Percentiles rank a stretch among this genome's conserved stretches.
Evolutionary conservation across 2,113 vertebrate genomes (phyloP).

Genomic region (Turdus rufiventris): DNA sequence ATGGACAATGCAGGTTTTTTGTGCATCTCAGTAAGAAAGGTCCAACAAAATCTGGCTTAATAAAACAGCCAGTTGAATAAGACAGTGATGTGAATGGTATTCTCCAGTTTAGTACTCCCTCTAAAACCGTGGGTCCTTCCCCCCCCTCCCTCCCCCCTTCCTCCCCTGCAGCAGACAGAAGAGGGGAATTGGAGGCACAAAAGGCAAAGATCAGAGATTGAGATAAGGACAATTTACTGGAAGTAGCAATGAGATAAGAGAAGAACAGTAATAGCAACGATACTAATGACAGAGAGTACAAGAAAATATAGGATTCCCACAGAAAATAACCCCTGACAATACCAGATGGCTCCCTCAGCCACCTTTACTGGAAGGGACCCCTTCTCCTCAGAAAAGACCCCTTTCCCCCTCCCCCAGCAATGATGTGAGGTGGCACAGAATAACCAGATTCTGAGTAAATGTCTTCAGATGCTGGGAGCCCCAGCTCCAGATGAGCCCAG

Average conservation of each 20-base stretch:
- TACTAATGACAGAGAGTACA: not conserved
- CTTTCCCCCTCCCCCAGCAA: fast-evolving
- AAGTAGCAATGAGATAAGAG: not conserved
- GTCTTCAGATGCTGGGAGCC: not conserved
- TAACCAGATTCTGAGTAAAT: not conserved
- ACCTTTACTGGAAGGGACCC: not conserved
- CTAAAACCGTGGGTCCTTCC: not conserved
- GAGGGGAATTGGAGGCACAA: not conserved
- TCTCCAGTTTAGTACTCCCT: not conserved
- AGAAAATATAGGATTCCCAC: not conserved
- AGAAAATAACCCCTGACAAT: not conserved
- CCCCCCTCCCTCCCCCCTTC: too few species aligned
- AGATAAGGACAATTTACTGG: not conserved
- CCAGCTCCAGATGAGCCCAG: not conserved
- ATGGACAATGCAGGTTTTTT: not conserved
- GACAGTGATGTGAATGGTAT: not conserved
- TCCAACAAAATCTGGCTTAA: not conserved
- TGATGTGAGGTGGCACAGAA: not conserved
- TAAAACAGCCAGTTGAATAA: not conserved
- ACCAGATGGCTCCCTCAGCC: fast-evolving
- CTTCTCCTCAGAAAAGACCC: not conserved
- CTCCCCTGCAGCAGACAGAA: not conserved
- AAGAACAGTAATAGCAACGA: fast-evolving
- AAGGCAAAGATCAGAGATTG: not conserved
- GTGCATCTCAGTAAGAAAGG: not conserved